Conservation (phyloP, 23 tunicate genomes). For the Styela clava region DNA sequence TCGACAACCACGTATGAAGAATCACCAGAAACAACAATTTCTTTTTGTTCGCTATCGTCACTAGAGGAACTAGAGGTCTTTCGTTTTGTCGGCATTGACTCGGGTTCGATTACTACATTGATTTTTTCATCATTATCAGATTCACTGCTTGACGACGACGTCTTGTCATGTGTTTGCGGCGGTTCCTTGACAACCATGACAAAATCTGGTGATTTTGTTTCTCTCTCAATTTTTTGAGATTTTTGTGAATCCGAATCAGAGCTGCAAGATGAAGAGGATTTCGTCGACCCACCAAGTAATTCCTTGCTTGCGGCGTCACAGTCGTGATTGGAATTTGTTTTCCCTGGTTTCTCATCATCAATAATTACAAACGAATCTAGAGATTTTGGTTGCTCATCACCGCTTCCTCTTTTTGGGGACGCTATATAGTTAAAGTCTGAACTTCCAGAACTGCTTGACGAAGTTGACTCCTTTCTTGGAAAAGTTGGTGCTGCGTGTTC, state of each 20-base stretch:
- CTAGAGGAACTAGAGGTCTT: background rate
- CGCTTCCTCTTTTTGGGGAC: background rate
- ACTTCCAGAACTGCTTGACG: constrained; percentile 10
- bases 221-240: background rate
- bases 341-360: background rate
- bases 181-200: background rate
- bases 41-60: background rate
- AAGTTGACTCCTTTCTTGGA: background rate
- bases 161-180: background rate
- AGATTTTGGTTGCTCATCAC: constrained; percentile 1
- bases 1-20: background rate
- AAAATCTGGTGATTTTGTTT: background rate
- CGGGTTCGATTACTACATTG: background rate
- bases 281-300: background rate
- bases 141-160: background rate
- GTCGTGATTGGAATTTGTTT: background rate
- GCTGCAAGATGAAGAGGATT: background rate
- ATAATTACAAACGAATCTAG: background rate
- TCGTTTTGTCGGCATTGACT: background rate
- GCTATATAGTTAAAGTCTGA: background rate
- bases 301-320: no score
- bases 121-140: background rate
- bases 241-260: background rate
- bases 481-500: background rate
- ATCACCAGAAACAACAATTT: background rate